Evolutionary conservation across 2,888 invertebrate species (phyloP), one percentile per base, ranked within the genome.

Genomic region (Cynaeus angustus): DNA sequence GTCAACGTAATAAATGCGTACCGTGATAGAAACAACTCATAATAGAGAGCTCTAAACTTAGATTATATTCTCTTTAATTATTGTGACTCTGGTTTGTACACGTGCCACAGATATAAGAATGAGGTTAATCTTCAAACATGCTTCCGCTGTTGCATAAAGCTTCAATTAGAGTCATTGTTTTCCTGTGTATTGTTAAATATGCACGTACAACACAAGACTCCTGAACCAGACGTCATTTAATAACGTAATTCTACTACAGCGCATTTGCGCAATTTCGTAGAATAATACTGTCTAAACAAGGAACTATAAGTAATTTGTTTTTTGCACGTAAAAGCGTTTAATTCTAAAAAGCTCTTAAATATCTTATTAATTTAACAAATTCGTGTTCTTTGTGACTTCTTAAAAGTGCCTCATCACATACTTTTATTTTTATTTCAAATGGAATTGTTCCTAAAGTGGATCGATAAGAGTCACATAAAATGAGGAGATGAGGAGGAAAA

Each of bases 91-190:
- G 9, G 21, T n/a, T 37, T 37, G 7, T n/a, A 7, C 37, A 37
- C 37, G 37, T 8, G 8, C 9, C 37, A 7, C 37, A 37, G 37
- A 37, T 37, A 37, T 37, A 37, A 56, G 37, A 56, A 56, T 21
- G 26, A 41, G 26, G 26, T 56, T 43, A 56, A 9, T 14, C 56
- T 56, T 9, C 16, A 12, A 37, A 10, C 33, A 37, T 37, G 37
- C 13, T 12, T 12, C 14, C n/a, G 7, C 30, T 62, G 28, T 8
- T 26, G 56, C 26, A 58, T 43, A 30, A 65, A 9, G 30, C 43
- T 65, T 65, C 65, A 65, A 65, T 65, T 65, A 65, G 53, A 53
- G 26, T 13, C 65, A 65, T 65, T 65, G 65, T 65, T 53, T 65
- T 65, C 65, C 65, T 52, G 53, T 53, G 13, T 65, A 43, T 43